These are phyloP conservation scores for Oryzias celebensis DNA, from an alignment of 2,113 vertebrate species.

Conservation along the genomic window DNA sequence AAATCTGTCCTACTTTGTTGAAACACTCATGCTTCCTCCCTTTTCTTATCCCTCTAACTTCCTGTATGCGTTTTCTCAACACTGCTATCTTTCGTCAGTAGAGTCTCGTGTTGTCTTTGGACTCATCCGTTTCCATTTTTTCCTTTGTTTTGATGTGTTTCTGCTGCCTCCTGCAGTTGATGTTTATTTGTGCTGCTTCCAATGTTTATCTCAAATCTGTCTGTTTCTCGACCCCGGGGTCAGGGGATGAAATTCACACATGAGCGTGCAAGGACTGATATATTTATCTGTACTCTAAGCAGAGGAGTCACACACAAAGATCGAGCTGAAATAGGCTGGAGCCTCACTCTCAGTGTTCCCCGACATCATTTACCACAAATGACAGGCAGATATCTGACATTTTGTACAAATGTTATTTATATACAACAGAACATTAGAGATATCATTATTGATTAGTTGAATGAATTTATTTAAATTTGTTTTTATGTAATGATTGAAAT, in stretches of 20 bases:
- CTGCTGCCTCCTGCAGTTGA: constrained; percentile 27
- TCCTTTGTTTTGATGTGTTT: constrained; percentile 37
- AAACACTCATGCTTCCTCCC: constrained; percentile 39
- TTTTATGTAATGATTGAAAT: no score
- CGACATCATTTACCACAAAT: no score
- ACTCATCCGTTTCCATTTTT: constrained; percentile 39
- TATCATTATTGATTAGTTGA: no score
- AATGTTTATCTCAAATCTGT: constrained; percentile 33
- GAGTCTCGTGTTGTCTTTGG: constrained; percentile 59
- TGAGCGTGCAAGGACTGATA: constrained; percentile 29
- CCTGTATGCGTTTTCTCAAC: constrained; percentile 23
- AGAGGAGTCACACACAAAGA: constrained; percentile 10
- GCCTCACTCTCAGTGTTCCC: no score
- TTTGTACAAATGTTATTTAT: no score
- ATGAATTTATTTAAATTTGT: no score
- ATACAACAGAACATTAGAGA: no score
- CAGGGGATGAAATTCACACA: constrained; percentile 48
- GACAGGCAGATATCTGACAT: no score
- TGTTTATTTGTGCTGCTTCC: constrained; percentile 45
- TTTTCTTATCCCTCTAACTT: constrained; percentile 34
- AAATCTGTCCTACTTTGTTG: constrained; percentile 32
- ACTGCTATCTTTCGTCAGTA: constrained; percentile 20
- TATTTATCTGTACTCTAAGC: constrained; percentile 14
- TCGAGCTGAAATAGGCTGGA: no score
- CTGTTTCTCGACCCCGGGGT: constrained; percentile 11